phyloP scores from a whole-genome alignment of 2,888 invertebrate species.

The Limnephilus auricula region DNA sequence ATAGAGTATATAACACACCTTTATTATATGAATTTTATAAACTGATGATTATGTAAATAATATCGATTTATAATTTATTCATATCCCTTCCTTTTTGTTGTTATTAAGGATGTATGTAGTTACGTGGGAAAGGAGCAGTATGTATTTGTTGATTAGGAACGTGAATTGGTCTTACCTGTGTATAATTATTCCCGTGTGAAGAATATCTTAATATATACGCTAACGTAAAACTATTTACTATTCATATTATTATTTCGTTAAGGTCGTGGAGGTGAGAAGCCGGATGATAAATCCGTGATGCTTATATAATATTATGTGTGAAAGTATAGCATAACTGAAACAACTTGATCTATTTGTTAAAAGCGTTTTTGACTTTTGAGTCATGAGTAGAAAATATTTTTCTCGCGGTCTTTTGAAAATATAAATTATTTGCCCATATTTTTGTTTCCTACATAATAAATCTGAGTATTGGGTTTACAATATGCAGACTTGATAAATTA shows the following conservation, averaged over 20 bases:
- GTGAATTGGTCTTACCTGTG: not conserved
- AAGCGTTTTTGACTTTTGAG: not conserved
- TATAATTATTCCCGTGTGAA: not conserved
- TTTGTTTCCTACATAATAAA: too few species aligned
- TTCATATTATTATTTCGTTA: not conserved
- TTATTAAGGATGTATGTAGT: too few species aligned
- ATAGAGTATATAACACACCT: too few species aligned
- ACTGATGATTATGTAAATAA: not conserved
- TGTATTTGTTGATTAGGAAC: not conserved
- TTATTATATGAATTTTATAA: not conserved
- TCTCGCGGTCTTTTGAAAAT: too few species aligned
- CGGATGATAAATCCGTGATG: not conserved
- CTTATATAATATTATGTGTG: not conserved
- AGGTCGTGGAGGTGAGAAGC: not conserved
- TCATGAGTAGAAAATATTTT: not conserved
- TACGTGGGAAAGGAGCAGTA: not conserved
- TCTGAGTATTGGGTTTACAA: too few species aligned
- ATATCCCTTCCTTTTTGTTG: not conserved
- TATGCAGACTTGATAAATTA: too few species aligned
- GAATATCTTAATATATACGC: not conserved
- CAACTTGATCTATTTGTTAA: not conserved
- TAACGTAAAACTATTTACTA: not conserved
- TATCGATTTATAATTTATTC: not conserved
- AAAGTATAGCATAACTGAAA: not conserved
- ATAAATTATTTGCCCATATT: too few species aligned